phyloP scores from a whole-genome alignment of 2,888 invertebrate species.

The Xylota segnis region DNA sequence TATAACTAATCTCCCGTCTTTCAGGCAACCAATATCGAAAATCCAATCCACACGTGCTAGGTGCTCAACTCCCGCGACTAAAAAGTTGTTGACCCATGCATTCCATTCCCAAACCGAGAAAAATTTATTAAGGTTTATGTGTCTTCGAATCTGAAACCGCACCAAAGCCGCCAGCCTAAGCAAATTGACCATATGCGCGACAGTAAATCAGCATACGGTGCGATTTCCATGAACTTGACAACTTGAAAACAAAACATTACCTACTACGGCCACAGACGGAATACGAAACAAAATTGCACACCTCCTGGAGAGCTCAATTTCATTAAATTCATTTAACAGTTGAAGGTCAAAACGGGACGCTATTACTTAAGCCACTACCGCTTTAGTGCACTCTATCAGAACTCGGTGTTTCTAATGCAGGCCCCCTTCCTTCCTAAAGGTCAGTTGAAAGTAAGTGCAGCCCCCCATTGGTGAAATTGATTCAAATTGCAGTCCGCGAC shows the following conservation, averaged over 20 bases:
- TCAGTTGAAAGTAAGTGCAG: constrained; percentile 68
- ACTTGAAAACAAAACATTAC: constrained; percentile 54
- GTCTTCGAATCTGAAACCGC: constrained; percentile 54
- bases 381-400: constrained; percentile 47
- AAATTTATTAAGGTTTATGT: constrained; percentile 62
- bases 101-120: constrained; percentile 47
- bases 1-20: too few relatives aligned
- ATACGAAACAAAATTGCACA: constrained; percentile 41
- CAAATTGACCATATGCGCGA: constrained; percentile 61
- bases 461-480: constrained; percentile 47
- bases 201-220: constrained; percentile 48
- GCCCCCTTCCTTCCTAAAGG: constrained; percentile 32
- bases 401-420: neutral
- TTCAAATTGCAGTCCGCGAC: constrained; percentile 41
- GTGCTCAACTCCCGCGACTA: constrained; percentile 51
- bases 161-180: constrained; percentile 29
- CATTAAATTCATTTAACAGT: constrained; percentile 70
- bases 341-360: constrained; percentile 64
- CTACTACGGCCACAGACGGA: constrained; percentile 23
- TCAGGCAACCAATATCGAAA: neutral
- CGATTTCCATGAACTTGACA: constrained; percentile 76
- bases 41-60: neutral
- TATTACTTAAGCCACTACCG: constrained; percentile 27
- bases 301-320: constrained; percentile 72
- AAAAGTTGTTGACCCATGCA: constrained; percentile 67